Conservation (phyloP, 2,888 invertebrate species). For the Dryococelus australis region DNA sequence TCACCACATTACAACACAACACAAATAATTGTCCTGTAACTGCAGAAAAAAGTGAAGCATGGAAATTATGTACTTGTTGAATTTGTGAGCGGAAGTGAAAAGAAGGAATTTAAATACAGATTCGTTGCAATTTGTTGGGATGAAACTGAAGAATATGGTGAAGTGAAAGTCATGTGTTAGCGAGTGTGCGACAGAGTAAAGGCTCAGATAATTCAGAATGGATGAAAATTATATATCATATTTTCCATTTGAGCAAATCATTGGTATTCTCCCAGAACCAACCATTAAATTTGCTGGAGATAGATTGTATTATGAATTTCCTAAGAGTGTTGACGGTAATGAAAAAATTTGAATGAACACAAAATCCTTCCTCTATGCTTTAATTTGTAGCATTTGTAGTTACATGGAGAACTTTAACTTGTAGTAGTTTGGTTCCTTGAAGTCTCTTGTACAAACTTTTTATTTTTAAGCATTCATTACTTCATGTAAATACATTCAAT, state of each 20-base stretch:
- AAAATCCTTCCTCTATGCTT: background rate
- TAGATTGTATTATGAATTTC: background rate
- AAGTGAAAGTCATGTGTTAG: background rate
- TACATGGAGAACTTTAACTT: background rate
- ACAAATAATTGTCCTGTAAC: background rate
- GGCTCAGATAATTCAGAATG: conserved; percentile 27
- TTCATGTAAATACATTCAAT: too few species aligned
- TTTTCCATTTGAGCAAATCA: conserved; percentile 11
- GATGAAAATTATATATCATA: conserved; percentile 24
- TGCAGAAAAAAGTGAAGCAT: conserved; percentile 2
- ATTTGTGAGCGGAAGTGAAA: background rate
- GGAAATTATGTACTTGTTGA: conserved; percentile 23
- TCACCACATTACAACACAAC: background rate
- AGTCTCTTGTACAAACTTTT: too few species aligned
- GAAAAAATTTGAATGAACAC: conserved; percentile 10
- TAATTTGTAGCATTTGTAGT: background rate
- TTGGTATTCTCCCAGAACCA: background rate
- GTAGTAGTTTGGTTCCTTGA: too few species aligned
- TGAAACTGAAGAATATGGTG: background rate
- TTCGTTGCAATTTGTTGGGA: background rate
- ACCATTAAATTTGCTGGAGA: background rate
- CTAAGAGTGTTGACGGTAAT: background rate
- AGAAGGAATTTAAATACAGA: background rate
- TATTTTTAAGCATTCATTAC: too few species aligned
- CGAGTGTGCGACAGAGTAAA: conserved; percentile 17